phyloP scores from a whole-genome alignment of 2,797 vertebrate genomes.

The Ambastaia sidthimunki region DNA sequence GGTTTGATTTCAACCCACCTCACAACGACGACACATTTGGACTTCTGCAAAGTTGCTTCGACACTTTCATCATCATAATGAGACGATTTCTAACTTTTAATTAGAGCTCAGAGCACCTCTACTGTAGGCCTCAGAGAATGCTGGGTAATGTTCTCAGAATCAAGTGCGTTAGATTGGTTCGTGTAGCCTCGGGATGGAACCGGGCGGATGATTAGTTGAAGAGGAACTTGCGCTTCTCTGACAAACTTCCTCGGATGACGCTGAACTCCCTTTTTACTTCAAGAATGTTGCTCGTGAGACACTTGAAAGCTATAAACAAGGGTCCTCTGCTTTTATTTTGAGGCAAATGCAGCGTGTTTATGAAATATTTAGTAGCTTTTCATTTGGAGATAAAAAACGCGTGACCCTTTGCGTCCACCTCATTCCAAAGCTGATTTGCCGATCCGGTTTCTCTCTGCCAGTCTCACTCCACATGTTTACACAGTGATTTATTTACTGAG shows the following conservation, averaged over 20 bases:
- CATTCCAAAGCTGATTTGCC: constrained; percentile 50
- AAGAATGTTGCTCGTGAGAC: constrained; percentile 8
- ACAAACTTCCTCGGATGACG: constrained; percentile 35
- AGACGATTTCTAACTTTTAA: constrained; percentile 66
- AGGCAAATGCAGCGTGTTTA: constrained; percentile 34
- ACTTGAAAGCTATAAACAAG: constrained; percentile 30
- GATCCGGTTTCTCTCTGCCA: constrained; percentile 45
- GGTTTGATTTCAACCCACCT: constrained; percentile 62
- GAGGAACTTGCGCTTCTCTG: constrained; percentile 53
- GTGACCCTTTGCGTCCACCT: constrained; percentile 51
- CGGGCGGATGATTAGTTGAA: constrained; percentile 53
- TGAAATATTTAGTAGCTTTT: constrained; percentile 58
- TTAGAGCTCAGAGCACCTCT: constrained; percentile 56
- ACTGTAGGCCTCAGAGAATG: constrained; percentile 52
- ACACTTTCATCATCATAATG: constrained; percentile 65
- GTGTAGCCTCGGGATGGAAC: constrained; percentile 55
- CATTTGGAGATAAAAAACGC: constrained; percentile 45
- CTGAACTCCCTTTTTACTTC: constrained; percentile 23
- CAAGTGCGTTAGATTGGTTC: constrained; percentile 45
- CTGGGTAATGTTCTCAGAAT: constrained; percentile 51
- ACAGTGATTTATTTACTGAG: constrained; percentile 61
- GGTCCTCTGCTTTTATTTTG: constrained; percentile 37
- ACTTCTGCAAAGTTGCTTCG: constrained; percentile 55
- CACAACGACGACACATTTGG: constrained; percentile 55
- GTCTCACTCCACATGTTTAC: constrained; percentile 59